Percentiles rank a stretch among this genome's conserved stretches.
These are phyloP conservation scores for Poecilia gillii DNA, from an alignment of 2,797 vertebrate species.

Conservation along the genomic window DNA sequence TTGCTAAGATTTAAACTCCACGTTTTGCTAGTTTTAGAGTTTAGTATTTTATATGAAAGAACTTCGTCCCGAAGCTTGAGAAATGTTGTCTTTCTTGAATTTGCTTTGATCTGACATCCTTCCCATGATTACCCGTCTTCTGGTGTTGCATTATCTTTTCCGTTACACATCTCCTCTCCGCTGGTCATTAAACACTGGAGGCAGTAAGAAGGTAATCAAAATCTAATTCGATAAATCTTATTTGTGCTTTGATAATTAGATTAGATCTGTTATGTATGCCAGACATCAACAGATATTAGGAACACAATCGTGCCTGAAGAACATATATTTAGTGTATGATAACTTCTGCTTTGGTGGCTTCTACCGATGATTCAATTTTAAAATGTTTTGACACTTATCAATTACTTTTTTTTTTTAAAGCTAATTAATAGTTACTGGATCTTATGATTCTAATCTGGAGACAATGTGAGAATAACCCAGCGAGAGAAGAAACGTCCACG, in stretches of 20 bases:
- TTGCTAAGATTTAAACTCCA: neutral
- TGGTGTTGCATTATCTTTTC: neutral
- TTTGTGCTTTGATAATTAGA: neutral
- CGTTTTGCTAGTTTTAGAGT: neutral
- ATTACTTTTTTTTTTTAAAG: neutral
- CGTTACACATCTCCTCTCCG: neutral
- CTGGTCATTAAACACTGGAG: neutral
- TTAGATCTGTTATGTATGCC: neutral
- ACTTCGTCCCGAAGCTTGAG: neutral
- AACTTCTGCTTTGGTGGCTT: neutral
- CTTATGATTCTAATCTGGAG: neutral
- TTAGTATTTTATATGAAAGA: neutral
- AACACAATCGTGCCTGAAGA: neutral
- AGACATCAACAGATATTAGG: neutral
- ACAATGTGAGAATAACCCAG: neutral
- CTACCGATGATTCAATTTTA: neutral
- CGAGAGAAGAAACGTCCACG: neutral
- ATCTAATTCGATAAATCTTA: neutral
- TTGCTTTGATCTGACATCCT: neutral
- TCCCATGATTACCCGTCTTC: neutral
- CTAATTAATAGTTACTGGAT: neutral
- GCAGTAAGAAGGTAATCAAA: neutral
- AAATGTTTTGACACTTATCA: neutral
- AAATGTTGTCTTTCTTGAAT: neutral
- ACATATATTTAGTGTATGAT: neutral